A percentile compares a stretch with the other conserved stretches of the same genome.
phyloP scores from a whole-genome alignment of 2,797 vertebrate genomes.

The Glossophaga mutica region DNA sequence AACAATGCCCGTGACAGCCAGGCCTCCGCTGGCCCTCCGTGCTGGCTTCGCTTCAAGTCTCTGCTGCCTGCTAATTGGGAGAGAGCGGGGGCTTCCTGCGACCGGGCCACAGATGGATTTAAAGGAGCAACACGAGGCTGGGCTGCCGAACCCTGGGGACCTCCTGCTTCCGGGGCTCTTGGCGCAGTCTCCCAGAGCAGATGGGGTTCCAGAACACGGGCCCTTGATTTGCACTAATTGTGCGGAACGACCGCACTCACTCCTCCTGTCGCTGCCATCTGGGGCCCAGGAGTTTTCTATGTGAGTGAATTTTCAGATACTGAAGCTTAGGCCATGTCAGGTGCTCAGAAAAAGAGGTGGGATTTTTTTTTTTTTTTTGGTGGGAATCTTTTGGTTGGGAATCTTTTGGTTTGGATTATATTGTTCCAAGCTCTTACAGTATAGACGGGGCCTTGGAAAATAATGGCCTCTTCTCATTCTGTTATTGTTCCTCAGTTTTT shows the following conservation, averaged over 20 bases:
- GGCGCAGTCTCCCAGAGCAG: neutral
- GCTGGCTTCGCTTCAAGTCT: conserved; percentile 67
- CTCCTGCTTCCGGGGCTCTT: conserved; percentile 22
- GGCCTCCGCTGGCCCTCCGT: conserved; percentile 46
- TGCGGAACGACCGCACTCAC: neutral
- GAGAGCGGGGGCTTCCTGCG: conserved; percentile 58
- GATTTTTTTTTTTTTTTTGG: neutral
- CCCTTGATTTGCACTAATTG: neutral
- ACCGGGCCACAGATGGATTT: conserved; percentile 35
- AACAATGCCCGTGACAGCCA: conserved; percentile 73
- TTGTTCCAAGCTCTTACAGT: neutral
- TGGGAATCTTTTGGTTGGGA: neutral
- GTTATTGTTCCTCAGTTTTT: neutral
- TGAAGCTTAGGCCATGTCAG: neutral
- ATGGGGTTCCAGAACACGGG: conserved; percentile 12
- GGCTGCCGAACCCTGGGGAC: neutral
- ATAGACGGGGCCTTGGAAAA: neutral
- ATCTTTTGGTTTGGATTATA: neutral
- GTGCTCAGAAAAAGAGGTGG: neutral
- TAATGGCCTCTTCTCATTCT: neutral
- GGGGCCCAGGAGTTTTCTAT: conserved; percentile 1
- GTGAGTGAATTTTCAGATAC: neutral
- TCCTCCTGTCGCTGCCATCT: neutral
- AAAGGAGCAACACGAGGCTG: neutral
- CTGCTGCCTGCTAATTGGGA: conserved; percentile 65